Percentiles rank a stretch among this genome's conserved stretches.
phyloP scores from a whole-genome alignment of 2,888 invertebrate genomes.

The Patella pellucida region DNA sequence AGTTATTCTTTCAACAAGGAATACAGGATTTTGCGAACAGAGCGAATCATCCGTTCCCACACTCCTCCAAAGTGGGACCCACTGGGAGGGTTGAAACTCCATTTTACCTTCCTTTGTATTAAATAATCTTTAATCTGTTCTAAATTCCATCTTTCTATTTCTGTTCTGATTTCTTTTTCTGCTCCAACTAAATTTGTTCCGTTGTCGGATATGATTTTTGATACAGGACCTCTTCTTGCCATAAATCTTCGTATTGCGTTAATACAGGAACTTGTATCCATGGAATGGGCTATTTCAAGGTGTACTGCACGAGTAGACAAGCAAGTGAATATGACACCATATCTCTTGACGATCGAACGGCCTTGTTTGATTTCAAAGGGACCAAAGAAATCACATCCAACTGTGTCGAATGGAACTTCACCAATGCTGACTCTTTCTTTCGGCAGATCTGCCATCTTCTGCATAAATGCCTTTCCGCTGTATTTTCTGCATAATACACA shows the following conservation, averaged over 20 bases:
- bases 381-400: slow-evolving; percentile 24
- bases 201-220: not conserved
- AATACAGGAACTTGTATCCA: too few relatives aligned
- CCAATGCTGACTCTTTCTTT: not conserved
- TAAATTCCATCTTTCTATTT: slow-evolving; percentile 12
- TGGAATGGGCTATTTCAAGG: too few relatives aligned
- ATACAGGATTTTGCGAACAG: slow-evolving; percentile 26
- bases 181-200: not conserved
- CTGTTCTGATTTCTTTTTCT: not conserved
- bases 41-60: slow-evolving; percentile 27
- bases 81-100: not conserved
- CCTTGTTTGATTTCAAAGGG: not conserved
- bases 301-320: too few relatives aligned
- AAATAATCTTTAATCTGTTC: not conserved
- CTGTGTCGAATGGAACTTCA: not conserved
- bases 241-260: too few relatives aligned
- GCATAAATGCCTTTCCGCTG: not conserved
- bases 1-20: slow-evolving; percentile 24
- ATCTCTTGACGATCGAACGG: not conserved
- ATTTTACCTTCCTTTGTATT: not conserved
- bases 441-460: not conserved
- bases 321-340: slow-evolving; percentile 8
- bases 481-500: not conserved
- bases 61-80: not conserved
- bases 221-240: not conserved